These are phyloP conservation scores for Onthophagus sagittarius DNA, from an alignment of 2,888 invertebrate genomes.

Conservation along the genomic window DNA sequence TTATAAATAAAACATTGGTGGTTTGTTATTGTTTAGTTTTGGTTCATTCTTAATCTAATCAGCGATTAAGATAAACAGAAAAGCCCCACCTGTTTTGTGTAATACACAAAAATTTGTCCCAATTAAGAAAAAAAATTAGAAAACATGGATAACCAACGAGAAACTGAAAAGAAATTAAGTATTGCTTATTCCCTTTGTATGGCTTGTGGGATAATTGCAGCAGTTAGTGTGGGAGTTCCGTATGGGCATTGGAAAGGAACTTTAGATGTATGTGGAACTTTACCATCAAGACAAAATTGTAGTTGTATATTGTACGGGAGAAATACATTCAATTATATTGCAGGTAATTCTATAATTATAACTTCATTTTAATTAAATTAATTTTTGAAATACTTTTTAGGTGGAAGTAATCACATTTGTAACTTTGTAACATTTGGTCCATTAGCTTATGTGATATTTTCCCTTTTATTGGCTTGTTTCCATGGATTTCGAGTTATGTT, in stretches of 20 bases:
- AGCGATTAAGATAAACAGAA: not conserved
- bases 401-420: slow-evolving; percentile 63
- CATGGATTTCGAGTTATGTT: slow-evolving; percentile 63
- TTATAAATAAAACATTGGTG: too few relatives aligned
- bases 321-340: slow-evolving; percentile 59
- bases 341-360: slow-evolving; percentile 35
- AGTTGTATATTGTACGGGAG: slow-evolving; percentile 66
- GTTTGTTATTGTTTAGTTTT: too few relatives aligned
- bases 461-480: slow-evolving; percentile 61
- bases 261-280: slow-evolving; percentile 58
- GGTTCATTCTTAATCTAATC: not conserved
- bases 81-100: not conserved
- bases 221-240: slow-evolving; percentile 57
- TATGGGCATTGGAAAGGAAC: slow-evolving; percentile 68
- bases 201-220: slow-evolving; percentile 38
- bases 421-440: slow-evolving; percentile 67
- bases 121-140: not conserved
- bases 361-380: slow-evolving; percentile 7
- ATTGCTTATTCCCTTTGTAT: slow-evolving; percentile 39
- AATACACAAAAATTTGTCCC: not conserved
- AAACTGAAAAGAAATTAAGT: slow-evolving; percentile 40
- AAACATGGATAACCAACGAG: slow-evolving; percentile 33
- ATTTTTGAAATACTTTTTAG: slow-evolving; percentile 40
- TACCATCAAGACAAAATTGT: slow-evolving; percentile 58
- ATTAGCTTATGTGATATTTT: slow-evolving; percentile 59